A percentile compares a stretch with the other conserved stretches of the same genome.
These are phyloP conservation scores for Neria commutata DNA, from an alignment of 2,888 invertebrate species.

Conservation along the genomic window DNA sequence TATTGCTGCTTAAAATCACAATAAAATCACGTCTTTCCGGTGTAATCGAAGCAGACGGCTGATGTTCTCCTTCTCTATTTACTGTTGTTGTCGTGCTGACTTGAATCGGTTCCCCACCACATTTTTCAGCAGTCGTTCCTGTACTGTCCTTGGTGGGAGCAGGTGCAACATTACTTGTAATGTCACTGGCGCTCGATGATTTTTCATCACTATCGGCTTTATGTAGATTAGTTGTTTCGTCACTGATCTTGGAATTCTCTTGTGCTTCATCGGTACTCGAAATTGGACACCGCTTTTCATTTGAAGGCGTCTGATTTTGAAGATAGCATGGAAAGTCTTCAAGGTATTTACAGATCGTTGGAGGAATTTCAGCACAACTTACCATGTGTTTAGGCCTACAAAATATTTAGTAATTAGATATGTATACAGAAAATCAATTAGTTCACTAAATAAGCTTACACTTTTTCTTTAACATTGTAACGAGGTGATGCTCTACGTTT, in stretches of 20 bases:
- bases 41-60: neutral
- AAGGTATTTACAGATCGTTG: neutral
- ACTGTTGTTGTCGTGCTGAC: neutral
- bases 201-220: neutral
- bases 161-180: neutral
- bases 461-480: too few species aligned
- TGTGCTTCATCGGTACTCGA: neutral
- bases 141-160: neutral
- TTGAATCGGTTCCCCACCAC: neutral
- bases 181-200: neutral
- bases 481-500: too few species aligned
- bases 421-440: neutral
- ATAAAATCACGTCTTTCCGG: conserved; percentile 6
- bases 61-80: neutral
- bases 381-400: neutral
- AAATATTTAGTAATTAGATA: neutral
- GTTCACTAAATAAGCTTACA: too few species aligned
- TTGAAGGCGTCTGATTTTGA: neutral
- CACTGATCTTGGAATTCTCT: neutral
- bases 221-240: neutral
- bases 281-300: neutral
- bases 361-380: neutral
- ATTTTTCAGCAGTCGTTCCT: neutral
- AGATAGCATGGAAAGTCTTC: neutral
- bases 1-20: neutral